These are phyloP conservation scores for Phalanger gymnotis DNA, from an alignment of 2,797 vertebrate species.

Conservation along the genomic window DNA sequence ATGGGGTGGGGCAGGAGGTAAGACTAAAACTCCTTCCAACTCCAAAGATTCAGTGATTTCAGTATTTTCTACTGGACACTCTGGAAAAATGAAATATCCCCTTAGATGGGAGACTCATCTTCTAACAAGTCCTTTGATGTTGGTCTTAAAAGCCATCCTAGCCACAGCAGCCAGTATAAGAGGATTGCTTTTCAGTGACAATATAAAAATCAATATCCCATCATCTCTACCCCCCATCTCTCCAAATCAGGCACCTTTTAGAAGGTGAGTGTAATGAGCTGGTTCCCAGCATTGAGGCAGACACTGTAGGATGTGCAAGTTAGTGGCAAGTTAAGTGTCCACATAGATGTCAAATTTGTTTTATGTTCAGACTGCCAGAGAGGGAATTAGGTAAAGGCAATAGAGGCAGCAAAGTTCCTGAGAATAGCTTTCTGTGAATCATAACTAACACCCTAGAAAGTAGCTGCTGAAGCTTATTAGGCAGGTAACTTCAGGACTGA, in stretches of 20 bases:
- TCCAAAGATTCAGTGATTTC: conserved; percentile 37
- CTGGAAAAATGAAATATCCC: conserved; percentile 50
- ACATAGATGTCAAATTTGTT: not conserved
- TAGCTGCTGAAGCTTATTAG: not conserved
- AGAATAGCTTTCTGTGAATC: not conserved
- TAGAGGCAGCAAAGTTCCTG: not conserved
- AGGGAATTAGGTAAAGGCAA: not conserved
- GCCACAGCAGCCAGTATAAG: not conserved
- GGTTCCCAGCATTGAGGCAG: not conserved
- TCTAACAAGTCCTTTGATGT: conserved; percentile 44
- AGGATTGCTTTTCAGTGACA: conserved; percentile 55
- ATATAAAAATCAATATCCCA: conserved; percentile 74
- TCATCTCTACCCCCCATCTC: conserved; percentile 59
- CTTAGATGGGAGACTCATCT: not conserved
- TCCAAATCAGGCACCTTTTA: conserved; percentile 30
- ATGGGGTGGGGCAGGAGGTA: not conserved
- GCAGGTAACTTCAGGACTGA: not conserved
- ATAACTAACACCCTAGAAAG: not conserved
- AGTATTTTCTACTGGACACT: conserved; percentile 46
- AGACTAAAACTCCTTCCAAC: not conserved
- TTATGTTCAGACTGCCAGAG: not conserved
- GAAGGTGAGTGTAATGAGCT: conserved; percentile 22
- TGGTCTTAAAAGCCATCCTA: conserved; percentile 26
- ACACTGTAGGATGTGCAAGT: not conserved
- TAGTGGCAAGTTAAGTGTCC: not conserved